Evolutionary conservation across 2,113 vertebrate species (phyloP).

Genomic region (Hepsetus odoe): DNA sequence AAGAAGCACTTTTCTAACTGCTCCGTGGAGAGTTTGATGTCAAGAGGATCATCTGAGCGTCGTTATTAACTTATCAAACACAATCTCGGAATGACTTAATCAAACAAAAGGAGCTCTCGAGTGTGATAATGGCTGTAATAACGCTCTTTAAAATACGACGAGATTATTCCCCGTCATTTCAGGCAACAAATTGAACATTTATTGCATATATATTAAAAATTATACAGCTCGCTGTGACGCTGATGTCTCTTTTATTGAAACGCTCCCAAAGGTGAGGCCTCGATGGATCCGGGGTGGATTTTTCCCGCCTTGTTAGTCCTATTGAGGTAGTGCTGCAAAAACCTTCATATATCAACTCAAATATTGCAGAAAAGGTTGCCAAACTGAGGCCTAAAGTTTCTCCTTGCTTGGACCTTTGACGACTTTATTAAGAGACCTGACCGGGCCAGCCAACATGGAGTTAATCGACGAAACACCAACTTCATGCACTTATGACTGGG

Average conservation of each 20-base stretch:
- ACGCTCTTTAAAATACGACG: slow-evolving; percentile 96
- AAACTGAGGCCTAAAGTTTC: slow-evolving; percentile 73
- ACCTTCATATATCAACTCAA: slow-evolving; percentile 81
- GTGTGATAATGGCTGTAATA: slow-evolving; percentile 89
- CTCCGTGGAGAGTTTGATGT: slow-evolving; percentile 84
- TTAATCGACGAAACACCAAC: slow-evolving; percentile 80
- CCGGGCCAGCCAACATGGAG: background rate
- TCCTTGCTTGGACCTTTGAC: slow-evolving; percentile 54
- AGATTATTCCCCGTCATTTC: slow-evolving; percentile 99
- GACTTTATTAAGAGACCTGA: background rate
- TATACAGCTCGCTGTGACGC: slow-evolving; percentile 92
- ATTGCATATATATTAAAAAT: slow-evolving; percentile 99
- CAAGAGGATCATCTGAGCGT: slow-evolving; percentile 83
- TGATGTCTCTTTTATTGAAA: slow-evolving; percentile 94
- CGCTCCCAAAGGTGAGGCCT: slow-evolving; percentile 94
- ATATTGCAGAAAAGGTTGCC: slow-evolving; percentile 86
- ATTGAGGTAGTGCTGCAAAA: slow-evolving; percentile 79
- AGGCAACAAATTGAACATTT: slow-evolving; percentile 99
- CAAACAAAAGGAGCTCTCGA: slow-evolving; percentile 87
- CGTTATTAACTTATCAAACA: slow-evolving; percentile 98
- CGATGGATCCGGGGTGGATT: slow-evolving; percentile 77
- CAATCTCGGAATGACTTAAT: slow-evolving; percentile 97
- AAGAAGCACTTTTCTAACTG: slow-evolving; percentile 82
- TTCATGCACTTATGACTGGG: slow-evolving; percentile 86
- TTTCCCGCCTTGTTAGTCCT: slow-evolving; percentile 81